phyloP scores from a whole-genome alignment of 2,113 vertebrate genomes.

The Mohoua ochrocephala region DNA sequence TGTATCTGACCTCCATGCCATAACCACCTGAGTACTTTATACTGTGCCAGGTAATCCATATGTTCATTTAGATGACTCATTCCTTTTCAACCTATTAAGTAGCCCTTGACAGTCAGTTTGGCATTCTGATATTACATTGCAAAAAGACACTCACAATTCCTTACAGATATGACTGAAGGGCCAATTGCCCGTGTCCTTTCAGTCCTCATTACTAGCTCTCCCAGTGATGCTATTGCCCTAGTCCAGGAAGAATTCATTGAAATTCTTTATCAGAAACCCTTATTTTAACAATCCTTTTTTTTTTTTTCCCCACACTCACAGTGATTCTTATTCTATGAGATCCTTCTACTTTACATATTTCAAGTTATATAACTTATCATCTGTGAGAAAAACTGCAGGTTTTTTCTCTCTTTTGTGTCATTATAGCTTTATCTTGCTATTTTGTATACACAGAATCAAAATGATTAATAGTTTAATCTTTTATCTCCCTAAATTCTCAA shows the following conservation, averaged over 20 bases:
- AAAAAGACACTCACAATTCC: neutral
- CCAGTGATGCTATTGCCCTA: neutral
- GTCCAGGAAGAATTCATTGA: neutral
- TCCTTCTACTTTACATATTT: neutral
- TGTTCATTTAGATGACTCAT: neutral
- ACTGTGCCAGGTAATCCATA: neutral
- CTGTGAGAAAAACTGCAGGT: fast-evolving
- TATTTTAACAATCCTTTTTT: neutral
- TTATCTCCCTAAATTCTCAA: neutral
- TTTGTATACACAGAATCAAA: neutral
- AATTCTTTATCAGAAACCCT: neutral
- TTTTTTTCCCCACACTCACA: fast-evolving
- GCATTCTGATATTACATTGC: neutral
- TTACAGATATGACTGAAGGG: neutral
- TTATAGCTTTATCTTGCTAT: neutral
- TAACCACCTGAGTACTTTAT: neutral
- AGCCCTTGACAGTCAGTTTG: neutral
- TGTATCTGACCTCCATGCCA: neutral
- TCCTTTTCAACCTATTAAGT: neutral
- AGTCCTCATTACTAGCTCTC: neutral
- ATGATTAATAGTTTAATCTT: neutral
- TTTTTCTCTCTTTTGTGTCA: neutral
- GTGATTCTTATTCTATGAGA: neutral
- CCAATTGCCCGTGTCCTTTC: neutral
- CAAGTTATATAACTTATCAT: neutral